Conservation (phyloP, 2,113 vertebrate genomes). For the Danio rerio region GRCz12tu NC_133197.1:24300001-24300500, state of each 20-base stretch:
- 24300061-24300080: too few species aligned
- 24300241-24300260: slow-evolving; percentile 74
- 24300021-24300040: too few species aligned
- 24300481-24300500: too few species aligned
- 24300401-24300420: slow-evolving; percentile 55
- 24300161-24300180: slow-evolving; percentile 95
- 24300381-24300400: slow-evolving; percentile 47
- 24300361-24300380: slow-evolving; percentile 15
- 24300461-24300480: too few species aligned
- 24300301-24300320: slow-evolving; percentile 89
- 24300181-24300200: slow-evolving; percentile 80
- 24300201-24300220: slow-evolving; percentile 71
- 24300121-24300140: neutral
- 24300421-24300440: too few species aligned
- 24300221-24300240: slow-evolving; percentile 94
- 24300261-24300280: slow-evolving; percentile 65
- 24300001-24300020: too few species aligned
- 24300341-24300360: slow-evolving; percentile 25
- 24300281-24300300: slow-evolving; percentile 85
- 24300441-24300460: too few species aligned
- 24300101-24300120: too few species aligned
- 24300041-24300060: too few species aligned
- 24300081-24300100: too few species aligned
- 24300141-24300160: slow-evolving; percentile 80
- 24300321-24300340: slow-evolving; percentile 92